These are phyloP conservation scores for Nasonia giraulti DNA, from an alignment of 1,140 invertebrate species.

Conservation along the genomic window DNA sequence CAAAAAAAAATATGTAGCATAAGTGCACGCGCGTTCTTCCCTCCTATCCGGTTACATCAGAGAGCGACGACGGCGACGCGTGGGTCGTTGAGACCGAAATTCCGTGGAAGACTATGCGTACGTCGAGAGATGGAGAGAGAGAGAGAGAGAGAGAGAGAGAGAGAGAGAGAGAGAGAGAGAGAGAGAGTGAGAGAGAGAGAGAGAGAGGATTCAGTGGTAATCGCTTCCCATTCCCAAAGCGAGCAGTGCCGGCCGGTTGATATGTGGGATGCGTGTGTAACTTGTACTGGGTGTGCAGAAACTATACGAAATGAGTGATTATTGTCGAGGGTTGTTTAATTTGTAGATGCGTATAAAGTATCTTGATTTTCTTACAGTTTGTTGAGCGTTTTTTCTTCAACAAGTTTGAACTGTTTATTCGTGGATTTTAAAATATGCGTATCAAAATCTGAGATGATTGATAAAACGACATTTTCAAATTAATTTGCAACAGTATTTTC, in stretches of 20 bases:
- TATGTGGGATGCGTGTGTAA: neutral
- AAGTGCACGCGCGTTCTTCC: neutral
- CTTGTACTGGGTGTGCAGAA: conserved; percentile 26
- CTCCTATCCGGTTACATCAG: conserved; percentile 37
- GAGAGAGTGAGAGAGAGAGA: too few species aligned
- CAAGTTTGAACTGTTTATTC: too few species aligned
- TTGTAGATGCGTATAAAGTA: too few species aligned
- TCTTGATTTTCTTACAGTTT: too few species aligned
- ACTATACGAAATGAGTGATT: neutral
- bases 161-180: too few species aligned
- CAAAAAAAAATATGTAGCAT: neutral
- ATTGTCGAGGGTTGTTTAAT: neutral
- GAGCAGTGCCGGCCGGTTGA: neutral
- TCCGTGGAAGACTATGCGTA: conserved; percentile 12
- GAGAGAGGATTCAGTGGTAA: neutral
- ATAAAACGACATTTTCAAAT: too few species aligned
- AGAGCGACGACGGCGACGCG: neutral
- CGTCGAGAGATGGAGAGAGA: too few species aligned
- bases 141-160: too few species aligned
- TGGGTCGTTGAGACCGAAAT: conserved; percentile 40
- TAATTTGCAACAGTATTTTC: too few species aligned
- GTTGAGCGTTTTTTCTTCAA: too few species aligned
- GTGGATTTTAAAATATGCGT: too few species aligned
- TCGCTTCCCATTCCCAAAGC: conserved; percentile 24
- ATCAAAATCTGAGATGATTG: too few species aligned